Evolutionary conservation across 2,797 vertebrate species (phyloP), one percentile per base, ranked within the genome.

Genomic region (Falco rusticolus): DNA sequence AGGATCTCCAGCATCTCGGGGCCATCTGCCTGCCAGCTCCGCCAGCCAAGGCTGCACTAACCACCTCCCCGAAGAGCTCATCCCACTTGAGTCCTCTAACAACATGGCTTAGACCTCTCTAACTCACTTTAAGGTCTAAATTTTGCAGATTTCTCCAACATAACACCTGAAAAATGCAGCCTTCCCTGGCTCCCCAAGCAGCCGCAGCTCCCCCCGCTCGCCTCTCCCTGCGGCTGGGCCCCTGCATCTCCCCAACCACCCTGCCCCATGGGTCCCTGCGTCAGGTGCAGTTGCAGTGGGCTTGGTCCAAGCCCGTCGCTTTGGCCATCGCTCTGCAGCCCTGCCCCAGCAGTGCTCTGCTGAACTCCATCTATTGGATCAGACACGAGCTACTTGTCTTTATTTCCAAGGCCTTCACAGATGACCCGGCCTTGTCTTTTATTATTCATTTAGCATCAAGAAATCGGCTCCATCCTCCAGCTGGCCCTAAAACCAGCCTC

Each of bases 371-470:
- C 3, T 34, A 91, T 54, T 78, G 82, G 54, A 91, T 92, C 72
- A 93, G 89, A 94, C 41, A 45, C 39, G 69, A 94, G 70, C 34
- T n/a, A 33, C 65, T 86, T 28, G n/a, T 63, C 78, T 94, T 69
- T 33, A 65, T 80, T 92, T 92, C 93, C 89, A 89, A 95, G 64
- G 41, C 75, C 89, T 89, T 51, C 60, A 43, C 43, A 63, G 84
- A 43, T 43, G 45, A 15, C 71, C 17, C 56, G 74, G 25, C 64
- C 84, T 83, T 77, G 71, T 61, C 84, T 95, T 89, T 75, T 66
- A n/a, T 74, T 93, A 48, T 41, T 87, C 89, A 56, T 91, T 95
- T 83, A 94, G 87, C 53, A 91, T 43, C 15, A 61, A 85, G 76
- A 77, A 77, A 53, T 59, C 43, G 4, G 29, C 11, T 74, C 24